Evolutionary conservation across 1,140 invertebrate species (phyloP).

Genomic region (Aphaenogaster ashmeadi): DNA sequence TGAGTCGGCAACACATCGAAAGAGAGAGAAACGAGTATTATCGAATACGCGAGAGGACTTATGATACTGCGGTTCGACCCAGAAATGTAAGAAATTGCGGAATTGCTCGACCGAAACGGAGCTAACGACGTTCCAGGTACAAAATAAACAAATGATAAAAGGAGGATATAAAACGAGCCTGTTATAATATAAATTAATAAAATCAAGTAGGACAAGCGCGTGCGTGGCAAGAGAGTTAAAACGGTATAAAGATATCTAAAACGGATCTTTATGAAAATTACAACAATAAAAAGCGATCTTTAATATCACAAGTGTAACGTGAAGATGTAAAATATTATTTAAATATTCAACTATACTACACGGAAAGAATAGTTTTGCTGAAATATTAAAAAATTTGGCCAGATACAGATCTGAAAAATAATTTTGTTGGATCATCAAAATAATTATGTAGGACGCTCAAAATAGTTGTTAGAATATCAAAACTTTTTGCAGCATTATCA

Average conservation of each 20-base stretch:
- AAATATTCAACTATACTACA: background rate
- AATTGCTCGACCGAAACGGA: slow-evolving; percentile 31
- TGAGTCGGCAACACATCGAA: slow-evolving; percentile 7
- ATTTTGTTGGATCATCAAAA: no score
- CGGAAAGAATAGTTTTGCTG: no score
- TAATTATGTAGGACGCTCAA: no score
- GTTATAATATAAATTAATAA: slow-evolving; percentile 15
- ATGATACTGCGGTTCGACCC: slow-evolving; percentile 38
- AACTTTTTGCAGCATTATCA: no score
- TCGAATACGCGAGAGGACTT: slow-evolving; percentile 30
- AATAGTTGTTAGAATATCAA: no score
- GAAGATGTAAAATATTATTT: background rate
- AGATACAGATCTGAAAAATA: no score
- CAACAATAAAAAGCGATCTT: background rate
- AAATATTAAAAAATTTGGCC: no score
- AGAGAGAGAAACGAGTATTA: slow-evolving; percentile 27
- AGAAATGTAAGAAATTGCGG: slow-evolving; percentile 52
- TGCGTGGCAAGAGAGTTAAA: background rate
- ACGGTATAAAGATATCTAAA: background rate
- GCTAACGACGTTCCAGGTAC: background rate
- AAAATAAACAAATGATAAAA: slow-evolving; percentile 44
- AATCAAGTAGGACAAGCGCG: background rate
- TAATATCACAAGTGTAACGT: background rate
- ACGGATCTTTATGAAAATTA: background rate
- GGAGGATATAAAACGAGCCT: background rate